phyloP scores from a whole-genome alignment of 2,113 vertebrate genomes.

The Hippopotamus amphibius region DNA sequence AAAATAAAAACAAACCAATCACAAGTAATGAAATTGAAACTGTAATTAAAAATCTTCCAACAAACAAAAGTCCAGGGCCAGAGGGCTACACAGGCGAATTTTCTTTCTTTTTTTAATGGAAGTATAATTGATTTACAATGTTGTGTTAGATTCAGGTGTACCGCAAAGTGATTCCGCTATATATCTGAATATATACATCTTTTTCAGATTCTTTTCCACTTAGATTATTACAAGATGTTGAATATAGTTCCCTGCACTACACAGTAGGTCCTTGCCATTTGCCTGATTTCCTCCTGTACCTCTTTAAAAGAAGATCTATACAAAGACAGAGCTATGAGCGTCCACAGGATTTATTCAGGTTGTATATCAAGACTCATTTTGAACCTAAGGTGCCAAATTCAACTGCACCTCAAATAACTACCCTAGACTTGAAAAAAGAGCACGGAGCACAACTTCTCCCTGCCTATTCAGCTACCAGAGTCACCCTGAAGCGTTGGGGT shows the following conservation, averaged over 20 bases:
- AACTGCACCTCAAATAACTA: not conserved
- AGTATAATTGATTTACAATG: not conserved
- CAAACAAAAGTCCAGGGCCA: too few relatives aligned
- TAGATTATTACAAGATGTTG: not conserved
- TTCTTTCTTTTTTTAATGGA: not conserved
- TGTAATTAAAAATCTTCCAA: too few relatives aligned
- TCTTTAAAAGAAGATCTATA: not conserved
- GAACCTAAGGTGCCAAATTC: not conserved
- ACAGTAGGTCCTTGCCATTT: not conserved
- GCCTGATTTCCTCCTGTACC: not conserved
- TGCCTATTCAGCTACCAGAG: not conserved
- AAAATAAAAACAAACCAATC: too few relatives aligned
- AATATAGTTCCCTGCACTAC: not conserved
- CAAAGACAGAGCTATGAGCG: not conserved
- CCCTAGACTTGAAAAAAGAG: not conserved
- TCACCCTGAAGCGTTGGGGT: not conserved
- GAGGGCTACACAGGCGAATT: too few relatives aligned
- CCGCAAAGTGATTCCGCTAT: not conserved
- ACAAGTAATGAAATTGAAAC: too few relatives aligned
- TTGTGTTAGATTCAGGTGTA: not conserved
- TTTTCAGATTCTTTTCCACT: not conserved
- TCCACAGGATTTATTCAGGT: not conserved
- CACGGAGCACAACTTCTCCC: not conserved
- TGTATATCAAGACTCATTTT: not conserved
- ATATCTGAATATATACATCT: not conserved